Percentiles rank a stretch among this genome's conserved stretches.
These are phyloP conservation scores for Drosophila melanosoma DNA, from an alignment of 2,888 invertebrate genomes.

Conservation along the genomic window DNA sequence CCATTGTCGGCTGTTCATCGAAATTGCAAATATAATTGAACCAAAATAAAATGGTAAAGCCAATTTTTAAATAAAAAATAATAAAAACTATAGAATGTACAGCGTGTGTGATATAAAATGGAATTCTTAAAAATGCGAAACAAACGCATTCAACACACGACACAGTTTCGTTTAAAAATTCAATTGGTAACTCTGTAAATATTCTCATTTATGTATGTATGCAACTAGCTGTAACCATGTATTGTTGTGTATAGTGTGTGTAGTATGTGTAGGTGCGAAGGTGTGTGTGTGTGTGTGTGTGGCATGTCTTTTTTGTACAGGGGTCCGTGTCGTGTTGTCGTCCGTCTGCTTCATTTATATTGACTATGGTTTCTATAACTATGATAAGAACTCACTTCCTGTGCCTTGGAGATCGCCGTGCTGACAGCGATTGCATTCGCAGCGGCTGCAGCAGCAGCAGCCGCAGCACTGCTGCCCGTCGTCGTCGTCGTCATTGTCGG, in stretches of 20 bases:
- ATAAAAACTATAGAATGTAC: constrained; percentile 49
- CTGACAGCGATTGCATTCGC: constrained; percentile 85
- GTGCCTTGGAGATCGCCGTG: constrained; percentile 84
- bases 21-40: constrained; percentile 74
- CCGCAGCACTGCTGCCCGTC: constrained; percentile 59
- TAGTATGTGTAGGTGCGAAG: neutral
- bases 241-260: constrained; percentile 8
- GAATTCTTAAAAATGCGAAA: constrained; percentile 75
- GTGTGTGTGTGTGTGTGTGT: constrained; percentile 11
- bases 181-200: constrained; percentile 23
- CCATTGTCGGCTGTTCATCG: constrained; percentile 63
- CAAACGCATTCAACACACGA: constrained; percentile 51
- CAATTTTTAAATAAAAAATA: constrained; percentile 26
- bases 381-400: constrained; percentile 85
- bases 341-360: constrained; percentile 77
- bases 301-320: constrained; percentile 65
- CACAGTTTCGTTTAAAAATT: constrained; percentile 55
- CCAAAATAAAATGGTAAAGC: constrained; percentile 43
- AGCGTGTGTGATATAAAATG: constrained; percentile 56
- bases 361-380: constrained; percentile 84
- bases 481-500: constrained; percentile 26
- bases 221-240: constrained; percentile 14
- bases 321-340: constrained; percentile 52
- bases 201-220: constrained; percentile 22
- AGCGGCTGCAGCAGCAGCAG: constrained; percentile 38